Percentiles rank a stretch among this genome's conserved stretches.
Conservation (phyloP, 1,140 invertebrate species). For the Procambarus virginalis region DNA sequence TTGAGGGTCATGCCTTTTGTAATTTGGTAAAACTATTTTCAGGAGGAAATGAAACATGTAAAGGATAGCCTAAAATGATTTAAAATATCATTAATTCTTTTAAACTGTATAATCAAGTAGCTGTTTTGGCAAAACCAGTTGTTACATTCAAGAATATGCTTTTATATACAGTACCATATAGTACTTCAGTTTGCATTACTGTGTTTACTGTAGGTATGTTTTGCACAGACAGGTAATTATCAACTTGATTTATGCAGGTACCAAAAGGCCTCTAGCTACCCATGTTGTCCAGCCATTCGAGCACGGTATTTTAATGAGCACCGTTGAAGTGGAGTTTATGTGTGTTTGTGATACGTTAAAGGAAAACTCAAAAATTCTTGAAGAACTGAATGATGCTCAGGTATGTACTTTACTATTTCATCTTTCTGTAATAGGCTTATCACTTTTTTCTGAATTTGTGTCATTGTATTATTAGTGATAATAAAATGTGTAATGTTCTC, state of each 20-base stretch:
- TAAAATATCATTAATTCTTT: too few relatives aligned
- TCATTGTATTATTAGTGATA: too few relatives aligned
- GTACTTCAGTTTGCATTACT: too few relatives aligned
- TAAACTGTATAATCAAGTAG: too few relatives aligned
- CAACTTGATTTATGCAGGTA: constrained; percentile 77
- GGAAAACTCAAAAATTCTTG: constrained; percentile 84
- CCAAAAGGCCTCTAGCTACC: constrained; percentile 86
- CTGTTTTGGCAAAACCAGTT: too few relatives aligned
- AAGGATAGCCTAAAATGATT: too few relatives aligned
- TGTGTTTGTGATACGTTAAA: constrained; percentile 85
- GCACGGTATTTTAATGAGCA: constrained; percentile 85
- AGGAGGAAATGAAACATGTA: too few relatives aligned
- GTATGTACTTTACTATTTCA: constrained; percentile 75
- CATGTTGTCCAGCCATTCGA: constrained; percentile 85
- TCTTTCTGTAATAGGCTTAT: background rate
- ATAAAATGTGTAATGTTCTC: too few relatives aligned
- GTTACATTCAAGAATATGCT: too few relatives aligned
- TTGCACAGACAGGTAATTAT: background rate
- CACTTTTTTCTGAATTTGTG: background rate
- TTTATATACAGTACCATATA: too few relatives aligned
- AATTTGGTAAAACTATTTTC: too few relatives aligned
- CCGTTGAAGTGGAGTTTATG: constrained; percentile 90
- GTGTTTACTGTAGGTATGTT: background rate
- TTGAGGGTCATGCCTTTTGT: too few relatives aligned
- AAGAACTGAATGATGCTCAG: constrained; percentile 91